Base-by-base conservation (phyloP, 2,888 invertebrate genomes). In the Labia minor region DNA sequence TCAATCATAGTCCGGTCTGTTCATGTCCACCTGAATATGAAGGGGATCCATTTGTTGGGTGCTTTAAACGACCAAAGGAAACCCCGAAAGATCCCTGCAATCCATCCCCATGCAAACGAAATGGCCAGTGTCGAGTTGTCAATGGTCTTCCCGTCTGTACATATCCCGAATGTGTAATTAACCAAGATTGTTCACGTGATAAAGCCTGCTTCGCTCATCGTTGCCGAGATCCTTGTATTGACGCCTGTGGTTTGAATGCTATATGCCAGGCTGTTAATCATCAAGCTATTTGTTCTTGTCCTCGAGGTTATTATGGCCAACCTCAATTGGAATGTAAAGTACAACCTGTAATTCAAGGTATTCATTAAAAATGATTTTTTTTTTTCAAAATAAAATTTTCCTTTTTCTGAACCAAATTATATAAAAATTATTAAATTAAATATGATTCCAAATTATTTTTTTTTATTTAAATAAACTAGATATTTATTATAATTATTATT, bases 91-190 rank as follows among this genome's bases (percentile, higher is more conserved):
- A 92, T 76, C 90, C 89, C n/a, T 93, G 93, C 79, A 85, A 85
- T 74, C 90, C 91, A 68, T 89, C 90, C 61, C 92, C 92, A 0
- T 94, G 93, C 74, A 86, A 86, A 62, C 83, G 85, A 65, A 92
- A 92, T 73, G 93, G 93, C 3, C 85, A 89, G 71, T 94, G 94
- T 75, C 84, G 85, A 67, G 82, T 87, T 0, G 81, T 86, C 68
- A 89, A 88, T 70, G 82, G 82, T 16, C 82, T 83, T 1, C 89
- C 90, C 0, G 82, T 84, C 65, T 93, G 92, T 74, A 82, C 84
- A 66, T 92, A 91, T 77, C 92, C 92, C 0, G 94, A 93, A 77
- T 94, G 94, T 76, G 81, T 93, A 1, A 86, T 89, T 66, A 93
- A 93, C 74, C 87, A 89, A n/a, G 93, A 94, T 73, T 95, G 94